A percentile compares a stretch with the other conserved stretches of the same genome.
Conservation (phyloP, 1,140 invertebrate genomes). For the Eulimnadia texana region DNA sequence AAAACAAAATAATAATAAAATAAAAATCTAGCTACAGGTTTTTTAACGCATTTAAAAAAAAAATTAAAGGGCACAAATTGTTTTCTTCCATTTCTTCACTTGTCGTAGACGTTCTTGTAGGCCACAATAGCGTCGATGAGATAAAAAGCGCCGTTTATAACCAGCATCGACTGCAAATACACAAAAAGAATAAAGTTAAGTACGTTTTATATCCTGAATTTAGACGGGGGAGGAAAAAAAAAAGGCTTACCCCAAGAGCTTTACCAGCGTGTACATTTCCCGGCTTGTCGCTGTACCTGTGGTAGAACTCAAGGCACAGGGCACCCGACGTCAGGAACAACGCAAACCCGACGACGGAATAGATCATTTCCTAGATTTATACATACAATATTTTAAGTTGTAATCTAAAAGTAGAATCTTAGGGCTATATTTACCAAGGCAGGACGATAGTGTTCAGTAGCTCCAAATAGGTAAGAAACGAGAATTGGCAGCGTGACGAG, state of each 20-base stretch:
- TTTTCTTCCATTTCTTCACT: not conserved
- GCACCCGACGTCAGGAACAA: constrained; percentile 15
- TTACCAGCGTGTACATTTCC: not conserved
- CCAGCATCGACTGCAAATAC: constrained; percentile 11
- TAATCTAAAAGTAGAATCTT: too few relatives aligned
- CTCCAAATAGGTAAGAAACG: constrained; percentile 16
- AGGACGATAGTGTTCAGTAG: constrained; percentile 11
- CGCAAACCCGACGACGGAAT: constrained; percentile 15
- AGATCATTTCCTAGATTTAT: constrained; percentile 11
- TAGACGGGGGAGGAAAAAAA: not conserved
- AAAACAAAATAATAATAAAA: not conserved
- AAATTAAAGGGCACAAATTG: not conserved
- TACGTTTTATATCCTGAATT: not conserved
- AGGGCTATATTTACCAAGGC: constrained; percentile 16
- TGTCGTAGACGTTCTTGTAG: constrained; percentile 10
- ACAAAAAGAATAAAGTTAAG: not conserved
- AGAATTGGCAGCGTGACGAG: constrained; percentile 17
- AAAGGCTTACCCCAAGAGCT: not conserved
- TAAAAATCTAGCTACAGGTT: not conserved
- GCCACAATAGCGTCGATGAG: constrained; percentile 15
- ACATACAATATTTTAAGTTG: not conserved
- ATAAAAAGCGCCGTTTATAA: constrained; percentile 16
- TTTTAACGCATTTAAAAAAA: not conserved
- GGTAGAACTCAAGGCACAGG: constrained; percentile 14
- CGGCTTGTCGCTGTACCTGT: not conserved